Evolutionary conservation across 1,140 invertebrate genomes (phyloP).

Genomic region (Phthorimaea operculella): DNA sequence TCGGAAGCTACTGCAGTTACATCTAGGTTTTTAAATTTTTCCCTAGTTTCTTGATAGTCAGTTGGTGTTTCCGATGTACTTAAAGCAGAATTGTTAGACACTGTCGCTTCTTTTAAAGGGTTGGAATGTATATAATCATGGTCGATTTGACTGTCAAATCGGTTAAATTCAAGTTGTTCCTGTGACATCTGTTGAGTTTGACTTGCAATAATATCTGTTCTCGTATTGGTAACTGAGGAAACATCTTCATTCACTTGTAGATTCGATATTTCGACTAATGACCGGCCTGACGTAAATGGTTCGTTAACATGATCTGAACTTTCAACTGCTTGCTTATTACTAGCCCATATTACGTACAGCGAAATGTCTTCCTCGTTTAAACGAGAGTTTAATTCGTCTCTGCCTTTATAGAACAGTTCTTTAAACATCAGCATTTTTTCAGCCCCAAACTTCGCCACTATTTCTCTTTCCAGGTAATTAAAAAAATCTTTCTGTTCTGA

Average conservation of each 20-base stretch:
- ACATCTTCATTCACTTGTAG: background rate
- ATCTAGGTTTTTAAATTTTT: background rate
- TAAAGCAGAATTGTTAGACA: background rate
- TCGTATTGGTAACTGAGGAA: background rate
- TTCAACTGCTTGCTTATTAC: background rate
- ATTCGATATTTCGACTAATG: background rate
- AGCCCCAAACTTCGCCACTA: background rate
- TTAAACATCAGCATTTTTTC: background rate
- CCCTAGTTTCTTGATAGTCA: background rate
- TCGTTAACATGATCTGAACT: background rate
- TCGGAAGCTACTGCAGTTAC: background rate
- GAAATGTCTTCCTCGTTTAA: background rate
- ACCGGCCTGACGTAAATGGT: background rate
- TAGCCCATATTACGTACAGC: constrained; percentile 1
- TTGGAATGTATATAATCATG: background rate
- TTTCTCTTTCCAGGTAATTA: background rate
- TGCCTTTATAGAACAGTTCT: background rate
- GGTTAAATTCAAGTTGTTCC: background rate
- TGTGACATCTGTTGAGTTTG: background rate
- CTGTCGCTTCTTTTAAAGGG: background rate
- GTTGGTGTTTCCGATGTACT: background rate
- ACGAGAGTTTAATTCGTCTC: background rate
- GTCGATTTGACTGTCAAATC: background rate
- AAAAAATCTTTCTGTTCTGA: background rate
- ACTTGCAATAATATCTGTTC: background rate